These are phyloP conservation scores for Drosophila suzukii DNA, from an alignment of 1,140 invertebrate genomes.

Conservation along the genomic window DNA sequence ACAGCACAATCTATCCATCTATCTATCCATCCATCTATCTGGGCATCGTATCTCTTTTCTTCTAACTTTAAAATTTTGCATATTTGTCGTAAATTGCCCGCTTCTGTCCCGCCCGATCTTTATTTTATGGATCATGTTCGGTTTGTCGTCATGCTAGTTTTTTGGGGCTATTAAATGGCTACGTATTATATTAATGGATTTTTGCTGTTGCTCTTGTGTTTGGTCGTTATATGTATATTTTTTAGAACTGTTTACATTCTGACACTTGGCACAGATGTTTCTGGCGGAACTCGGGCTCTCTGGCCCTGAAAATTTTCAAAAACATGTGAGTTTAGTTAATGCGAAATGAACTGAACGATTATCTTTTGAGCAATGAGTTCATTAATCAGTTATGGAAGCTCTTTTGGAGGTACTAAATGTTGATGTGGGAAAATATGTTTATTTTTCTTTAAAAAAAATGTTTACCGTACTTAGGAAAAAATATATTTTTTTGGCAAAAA, in stretches of 20 bases:
- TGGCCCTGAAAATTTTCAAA: conserved; percentile 39
- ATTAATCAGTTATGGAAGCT: conserved; percentile 27
- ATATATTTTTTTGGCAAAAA: background rate
- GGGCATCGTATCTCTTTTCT: conserved; percentile 7
- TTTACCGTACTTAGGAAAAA: background rate
- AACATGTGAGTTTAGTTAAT: conserved; percentile 36
- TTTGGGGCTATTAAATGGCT: conserved; percentile 38
- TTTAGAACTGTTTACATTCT: conserved; percentile 43
- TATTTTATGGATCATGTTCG: conserved; percentile 34
- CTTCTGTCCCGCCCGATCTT: conserved; percentile 24
- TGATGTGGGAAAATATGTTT: background rate
- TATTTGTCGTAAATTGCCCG: conserved; percentile 51
- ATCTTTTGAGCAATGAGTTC: conserved; percentile 32
- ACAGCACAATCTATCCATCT: conserved; percentile 34
- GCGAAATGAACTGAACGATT: conserved; percentile 29
- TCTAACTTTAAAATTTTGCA: conserved; percentile 50
- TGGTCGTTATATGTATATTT: conserved; percentile 3
- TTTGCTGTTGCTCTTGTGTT: conserved; percentile 24
- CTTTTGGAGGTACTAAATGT: background rate
- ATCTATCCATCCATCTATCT: conserved; percentile 21
- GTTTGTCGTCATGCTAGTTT: conserved; percentile 37
- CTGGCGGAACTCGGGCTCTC: conserved; percentile 10
- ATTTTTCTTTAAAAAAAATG: background rate
- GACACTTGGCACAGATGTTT: conserved; percentile 43
- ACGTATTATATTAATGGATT: conserved; percentile 54